Evolutionary conservation across 2,797 vertebrate species (phyloP).

Genomic region (Euphonia xanthogaster): DNA sequence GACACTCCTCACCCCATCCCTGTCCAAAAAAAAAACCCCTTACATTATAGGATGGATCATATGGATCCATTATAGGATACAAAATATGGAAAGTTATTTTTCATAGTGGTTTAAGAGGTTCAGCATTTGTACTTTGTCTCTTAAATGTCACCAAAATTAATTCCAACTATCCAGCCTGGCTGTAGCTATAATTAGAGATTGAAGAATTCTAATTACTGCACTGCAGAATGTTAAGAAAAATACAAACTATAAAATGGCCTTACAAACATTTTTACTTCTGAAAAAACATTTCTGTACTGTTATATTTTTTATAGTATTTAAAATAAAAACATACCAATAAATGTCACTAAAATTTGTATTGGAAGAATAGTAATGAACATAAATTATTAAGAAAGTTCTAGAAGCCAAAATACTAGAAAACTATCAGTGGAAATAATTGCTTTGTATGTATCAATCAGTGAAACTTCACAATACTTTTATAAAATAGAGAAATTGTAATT

Average conservation of each 20-base stretch:
- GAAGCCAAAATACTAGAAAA: neutral
- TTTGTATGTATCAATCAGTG: neutral
- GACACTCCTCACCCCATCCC: fast-evolving
- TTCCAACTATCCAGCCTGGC: neutral
- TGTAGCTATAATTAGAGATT: neutral
- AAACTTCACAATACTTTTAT: neutral
- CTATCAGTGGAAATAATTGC: neutral
- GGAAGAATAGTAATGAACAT: neutral
- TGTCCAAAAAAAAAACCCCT: fast-evolving
- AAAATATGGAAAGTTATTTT: neutral
- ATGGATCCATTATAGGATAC: neutral
- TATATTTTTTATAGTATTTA: neutral
- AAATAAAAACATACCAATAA: neutral
- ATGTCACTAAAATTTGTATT: neutral
- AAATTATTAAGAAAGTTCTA: neutral
- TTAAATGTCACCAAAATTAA: neutral
- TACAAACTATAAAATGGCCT: neutral
- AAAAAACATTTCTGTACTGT: fast-evolving
- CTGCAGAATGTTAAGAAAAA: neutral
- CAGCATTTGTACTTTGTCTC: neutral
- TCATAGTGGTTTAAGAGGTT: neutral
- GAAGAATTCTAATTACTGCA: neutral
- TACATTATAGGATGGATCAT: neutral
- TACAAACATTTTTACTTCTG: neutral
- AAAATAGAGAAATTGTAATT: neutral